Conservation (phyloP, 2,888 invertebrate genomes). For the Siphonodentalium dalli region DNA sequence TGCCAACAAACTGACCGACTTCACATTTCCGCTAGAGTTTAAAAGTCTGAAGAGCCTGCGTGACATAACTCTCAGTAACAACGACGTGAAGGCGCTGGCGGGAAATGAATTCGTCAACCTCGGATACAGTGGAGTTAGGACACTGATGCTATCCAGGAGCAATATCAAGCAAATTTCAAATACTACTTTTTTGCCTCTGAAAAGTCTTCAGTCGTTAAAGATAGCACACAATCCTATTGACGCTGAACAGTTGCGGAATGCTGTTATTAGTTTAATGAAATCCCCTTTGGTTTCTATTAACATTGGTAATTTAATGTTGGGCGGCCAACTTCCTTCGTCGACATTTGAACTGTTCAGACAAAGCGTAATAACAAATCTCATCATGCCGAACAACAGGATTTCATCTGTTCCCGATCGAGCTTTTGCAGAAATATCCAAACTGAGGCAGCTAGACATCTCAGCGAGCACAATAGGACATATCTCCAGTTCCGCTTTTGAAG, state of each 20-base stretch:
- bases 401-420: conserved; percentile 25
- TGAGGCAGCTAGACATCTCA: conserved; percentile 37
- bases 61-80: conserved; percentile 38
- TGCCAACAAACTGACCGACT: conserved; percentile 36
- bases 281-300: conserved; percentile 37
- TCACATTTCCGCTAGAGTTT: conserved; percentile 37
- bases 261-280: conserved; percentile 31
- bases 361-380: conserved; percentile 35
- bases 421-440: conserved; percentile 35
- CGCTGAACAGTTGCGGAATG: conserved; percentile 27
- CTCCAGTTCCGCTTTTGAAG: conserved; percentile 32
- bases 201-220: conserved; percentile 36
- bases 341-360: conserved; percentile 37
- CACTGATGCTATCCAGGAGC: conserved; percentile 40
- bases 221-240: conserved; percentile 43
- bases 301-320: conserved; percentile 37
- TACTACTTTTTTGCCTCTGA: conserved; percentile 32
- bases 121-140: conserved; percentile 24
- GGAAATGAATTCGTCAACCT: conserved; percentile 35
- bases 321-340: conserved; percentile 33
- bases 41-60: conserved; percentile 14
- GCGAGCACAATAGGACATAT: conserved; percentile 33
- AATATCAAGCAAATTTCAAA: conserved; percentile 30
- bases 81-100: conserved; percentile 31
- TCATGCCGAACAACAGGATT: conserved; percentile 39